Conservation (phyloP, 1,140 invertebrate species). For the Ceratosolen solmsi region DNA sequence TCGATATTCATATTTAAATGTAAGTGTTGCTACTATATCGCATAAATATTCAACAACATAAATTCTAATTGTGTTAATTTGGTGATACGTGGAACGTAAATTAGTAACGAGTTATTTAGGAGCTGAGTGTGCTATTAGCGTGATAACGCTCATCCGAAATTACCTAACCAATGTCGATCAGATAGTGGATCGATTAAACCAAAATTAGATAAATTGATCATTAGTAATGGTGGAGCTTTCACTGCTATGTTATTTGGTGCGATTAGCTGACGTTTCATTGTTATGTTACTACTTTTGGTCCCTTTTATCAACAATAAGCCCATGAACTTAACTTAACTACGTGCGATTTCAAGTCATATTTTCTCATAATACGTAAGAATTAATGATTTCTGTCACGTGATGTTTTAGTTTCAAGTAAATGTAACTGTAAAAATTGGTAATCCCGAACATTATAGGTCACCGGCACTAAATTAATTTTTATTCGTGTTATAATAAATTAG, state of each 20-base stretch:
- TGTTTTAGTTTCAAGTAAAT: background rate
- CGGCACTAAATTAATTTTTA: background rate
- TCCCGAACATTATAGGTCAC: background rate
- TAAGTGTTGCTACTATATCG: too few species aligned
- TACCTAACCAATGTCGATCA: constrained; percentile 29
- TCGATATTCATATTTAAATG: too few species aligned
- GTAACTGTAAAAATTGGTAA: constrained; percentile 1
- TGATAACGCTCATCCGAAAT: constrained; percentile 35
- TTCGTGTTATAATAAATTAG: background rate
- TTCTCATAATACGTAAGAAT: background rate
- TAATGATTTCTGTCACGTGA: constrained; percentile 1
- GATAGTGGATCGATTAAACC: constrained; percentile 43
- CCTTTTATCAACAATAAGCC: background rate
- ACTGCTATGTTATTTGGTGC: constrained; percentile 13
- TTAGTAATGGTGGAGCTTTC: constrained; percentile 22
- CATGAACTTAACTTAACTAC: background rate
- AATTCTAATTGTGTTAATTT: constrained; percentile 35
- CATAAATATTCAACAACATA: too few species aligned
- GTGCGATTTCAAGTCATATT: background rate
- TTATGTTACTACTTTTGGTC: background rate
- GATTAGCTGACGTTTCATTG: constrained; percentile 6
- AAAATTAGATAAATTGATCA: constrained; percentile 45
- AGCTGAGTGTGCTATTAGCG: constrained; percentile 3
- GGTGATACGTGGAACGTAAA: constrained; percentile 35
- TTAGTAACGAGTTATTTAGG: constrained; percentile 21